Conservation (phyloP, 2,113 vertebrate species). For the Varanus komodoensis region DNA sequence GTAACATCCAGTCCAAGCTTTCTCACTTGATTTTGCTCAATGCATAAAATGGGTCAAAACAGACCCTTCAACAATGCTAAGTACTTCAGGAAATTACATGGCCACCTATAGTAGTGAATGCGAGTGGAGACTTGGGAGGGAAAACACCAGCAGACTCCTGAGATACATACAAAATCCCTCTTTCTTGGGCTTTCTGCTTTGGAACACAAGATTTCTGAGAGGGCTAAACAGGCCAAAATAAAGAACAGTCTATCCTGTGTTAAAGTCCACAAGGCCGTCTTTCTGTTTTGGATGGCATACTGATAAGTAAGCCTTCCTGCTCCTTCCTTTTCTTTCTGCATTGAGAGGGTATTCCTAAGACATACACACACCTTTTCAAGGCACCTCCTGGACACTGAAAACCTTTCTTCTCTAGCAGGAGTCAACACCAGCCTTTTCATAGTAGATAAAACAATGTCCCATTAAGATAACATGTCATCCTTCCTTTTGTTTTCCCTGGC, state of each 20-base stretch:
- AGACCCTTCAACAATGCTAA: background rate
- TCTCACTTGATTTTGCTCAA: background rate
- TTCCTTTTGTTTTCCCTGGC: constrained; percentile 28
- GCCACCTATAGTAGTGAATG: background rate
- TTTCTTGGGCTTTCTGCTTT: background rate
- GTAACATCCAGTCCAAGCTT: background rate
- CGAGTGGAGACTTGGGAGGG: background rate
- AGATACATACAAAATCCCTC: background rate
- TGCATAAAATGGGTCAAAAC: background rate
- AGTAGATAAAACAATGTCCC: constrained; percentile 30
- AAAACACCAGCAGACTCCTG: background rate
- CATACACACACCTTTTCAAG: background rate
- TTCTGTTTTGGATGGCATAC: background rate
- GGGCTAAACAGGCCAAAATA: background rate
- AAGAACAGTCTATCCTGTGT: background rate
- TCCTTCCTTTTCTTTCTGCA: background rate
- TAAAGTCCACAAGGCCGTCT: background rate
- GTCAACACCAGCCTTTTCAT: background rate
- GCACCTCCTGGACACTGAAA: constrained; percentile 14
- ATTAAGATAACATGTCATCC: constrained; percentile 41
- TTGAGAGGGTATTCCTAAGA: background rate
- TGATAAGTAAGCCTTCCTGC: background rate
- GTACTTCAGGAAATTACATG: background rate
- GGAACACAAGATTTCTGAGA: background rate
- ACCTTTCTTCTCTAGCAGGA: background rate